These are phyloP conservation scores for Orthosia cruda DNA, from an alignment of 2,888 invertebrate species.

Conservation along the genomic window DNA sequence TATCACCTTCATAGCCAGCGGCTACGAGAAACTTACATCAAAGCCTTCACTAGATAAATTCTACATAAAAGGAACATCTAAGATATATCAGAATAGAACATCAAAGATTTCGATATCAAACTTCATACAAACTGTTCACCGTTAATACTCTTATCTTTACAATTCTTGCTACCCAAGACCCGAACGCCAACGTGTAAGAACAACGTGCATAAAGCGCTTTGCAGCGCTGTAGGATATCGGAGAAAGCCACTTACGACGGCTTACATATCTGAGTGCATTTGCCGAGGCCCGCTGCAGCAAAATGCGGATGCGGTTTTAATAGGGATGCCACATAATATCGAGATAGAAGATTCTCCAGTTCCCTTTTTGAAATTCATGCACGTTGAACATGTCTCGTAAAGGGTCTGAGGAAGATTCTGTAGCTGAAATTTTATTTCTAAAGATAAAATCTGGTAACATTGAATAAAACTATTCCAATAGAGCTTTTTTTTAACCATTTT, in stretches of 20 bases:
- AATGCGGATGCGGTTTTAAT: conserved; percentile 61
- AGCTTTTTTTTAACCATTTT: conserved; percentile 26
- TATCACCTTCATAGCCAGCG: not conserved
- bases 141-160: conserved; percentile 11
- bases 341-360: not conserved
- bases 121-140: not conserved
- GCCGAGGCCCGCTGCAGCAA: conserved; percentile 61
- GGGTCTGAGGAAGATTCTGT: conserved; percentile 1
- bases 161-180: conserved; percentile 4
- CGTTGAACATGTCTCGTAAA: conserved; percentile 30
- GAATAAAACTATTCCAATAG: conserved; percentile 19
- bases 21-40: not conserved
- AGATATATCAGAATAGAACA: too few relatives aligned
- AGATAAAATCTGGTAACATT: conserved; percentile 28
- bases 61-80: conserved; percentile 11
- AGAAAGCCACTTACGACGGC: conserved; percentile 65
- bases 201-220: conserved; percentile 58
- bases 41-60: conserved; percentile 3
- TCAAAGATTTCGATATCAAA: conserved; percentile 2
- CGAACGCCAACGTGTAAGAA: conserved; percentile 14
- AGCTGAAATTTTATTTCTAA: conserved; percentile 7
- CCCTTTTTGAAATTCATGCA: conserved; percentile 38
- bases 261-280: conserved; percentile 70
- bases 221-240: conserved; percentile 55
- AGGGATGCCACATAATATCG: conserved; percentile 58